Evolutionary conservation across 1,140 invertebrate species (phyloP), one percentile per base, ranked within the genome.

Genomic region (Drosophila erecta): DNA sequence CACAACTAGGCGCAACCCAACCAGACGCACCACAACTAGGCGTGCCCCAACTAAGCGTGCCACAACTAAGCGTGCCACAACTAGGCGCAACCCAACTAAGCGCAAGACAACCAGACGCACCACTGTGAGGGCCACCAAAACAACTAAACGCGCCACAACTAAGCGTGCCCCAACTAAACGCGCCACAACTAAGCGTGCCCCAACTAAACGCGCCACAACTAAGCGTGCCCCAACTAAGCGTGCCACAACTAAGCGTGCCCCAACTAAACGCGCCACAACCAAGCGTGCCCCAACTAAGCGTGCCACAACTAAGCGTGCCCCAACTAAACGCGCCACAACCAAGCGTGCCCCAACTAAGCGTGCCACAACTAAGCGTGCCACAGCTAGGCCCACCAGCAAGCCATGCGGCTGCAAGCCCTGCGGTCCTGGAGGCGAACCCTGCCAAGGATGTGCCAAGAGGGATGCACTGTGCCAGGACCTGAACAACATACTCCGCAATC

Each of bases 401-500:
- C 37, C 37, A 0, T 38, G 37, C 4, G 37, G 37, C 10, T 38
- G 37, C 37, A 38, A 38, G 37, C 0, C 4, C 11, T 38, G 37
- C 37, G 37, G 37, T 65, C 65, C 60, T 14, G 65, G 47, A 10
- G 65, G 65, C 0, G 3, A 17, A 0, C 1, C 59, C 4, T 67
- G 65, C 22, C 2, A 20, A 0, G 64, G 47, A 2, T 69, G 65
- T 24, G 7, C 6, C 0, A 4, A 0, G 14, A n/a, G 22, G 40
- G 40, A 66, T 0, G 0, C 0, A 1, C 33, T 69, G 1, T 69
- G 60, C 40, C 0, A n/a, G 33, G 33, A 69, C 0, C 61, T 69
- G 4, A 4, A 46, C 22, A 0, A 2, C 0, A 0, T 1, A 11
- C 1, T 65, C 11, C 6, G 7, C 15, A 0, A 30, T 0, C 12